Evolutionary conservation across 2,113 vertebrate genomes (phyloP).

Genomic region (Sus scrofa): DNA sequence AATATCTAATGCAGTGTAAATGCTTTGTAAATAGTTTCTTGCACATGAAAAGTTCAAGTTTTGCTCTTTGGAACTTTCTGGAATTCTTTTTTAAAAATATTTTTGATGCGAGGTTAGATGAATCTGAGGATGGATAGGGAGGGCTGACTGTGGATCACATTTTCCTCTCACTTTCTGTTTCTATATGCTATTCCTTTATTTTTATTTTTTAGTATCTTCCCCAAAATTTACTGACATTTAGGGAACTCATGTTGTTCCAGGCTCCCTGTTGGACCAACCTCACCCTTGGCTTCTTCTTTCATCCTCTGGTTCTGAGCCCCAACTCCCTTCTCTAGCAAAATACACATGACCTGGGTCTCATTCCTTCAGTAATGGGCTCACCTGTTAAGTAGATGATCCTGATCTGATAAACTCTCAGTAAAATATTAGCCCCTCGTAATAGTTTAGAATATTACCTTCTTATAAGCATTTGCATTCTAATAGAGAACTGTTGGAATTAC

Average conservation of each 20-base stretch:
- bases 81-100: background rate
- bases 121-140: background rate
- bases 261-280: background rate
- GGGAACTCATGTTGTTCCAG: background rate
- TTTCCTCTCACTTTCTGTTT: background rate
- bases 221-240: background rate
- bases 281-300: background rate
- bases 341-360: background rate
- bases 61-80: background rate
- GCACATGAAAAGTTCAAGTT: background rate
- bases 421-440: background rate
- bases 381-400: background rate
- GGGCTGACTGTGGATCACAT: background rate
- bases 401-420: background rate
- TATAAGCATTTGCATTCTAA: slow-evolving; percentile 9
- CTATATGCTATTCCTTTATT: background rate
- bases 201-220: background rate
- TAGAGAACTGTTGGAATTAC: background rate
- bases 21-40: background rate
- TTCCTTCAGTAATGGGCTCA: background rate
- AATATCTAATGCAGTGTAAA: background rate
- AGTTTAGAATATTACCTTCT: background rate
- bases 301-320: background rate
- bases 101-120: background rate
- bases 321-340: background rate